These are phyloP conservation scores for Crambe crambe DNA, from an alignment of 37 sponge, comb jelly and placozoan species.

Conservation along the genomic window DNA sequence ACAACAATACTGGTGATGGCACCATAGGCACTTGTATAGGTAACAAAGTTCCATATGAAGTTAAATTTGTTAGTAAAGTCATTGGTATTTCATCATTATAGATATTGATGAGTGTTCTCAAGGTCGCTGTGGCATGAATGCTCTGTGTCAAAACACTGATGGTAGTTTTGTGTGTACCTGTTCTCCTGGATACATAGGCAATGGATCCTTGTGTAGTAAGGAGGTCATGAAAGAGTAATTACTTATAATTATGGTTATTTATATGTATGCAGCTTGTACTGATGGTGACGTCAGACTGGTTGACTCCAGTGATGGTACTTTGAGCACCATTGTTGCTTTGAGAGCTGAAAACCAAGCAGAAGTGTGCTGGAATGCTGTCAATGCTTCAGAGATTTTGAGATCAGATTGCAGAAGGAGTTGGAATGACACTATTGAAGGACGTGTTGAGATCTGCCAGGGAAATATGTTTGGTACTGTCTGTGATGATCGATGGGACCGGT, in stretches of 20 bases:
- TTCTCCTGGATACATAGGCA: constrained; percentile 26
- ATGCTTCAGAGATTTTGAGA: not conserved
- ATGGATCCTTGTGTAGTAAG: constrained; percentile 11
- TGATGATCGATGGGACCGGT: constrained; percentile 26
- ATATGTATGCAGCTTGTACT: constrained; percentile 7
- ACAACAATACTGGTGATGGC: constrained; percentile 27
- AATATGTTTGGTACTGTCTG: constrained; percentile 45
- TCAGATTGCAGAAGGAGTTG: not conserved
- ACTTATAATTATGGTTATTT: not conserved
- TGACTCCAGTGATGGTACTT: not conserved
- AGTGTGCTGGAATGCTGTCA: too few relatives aligned
- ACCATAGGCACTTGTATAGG: not conserved
- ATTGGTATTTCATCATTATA: too few relatives aligned
- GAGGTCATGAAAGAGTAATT: not conserved
- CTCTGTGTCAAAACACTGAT: constrained; percentile 23
- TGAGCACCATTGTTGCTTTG: not conserved
- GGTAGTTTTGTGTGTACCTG: constrained; percentile 64
- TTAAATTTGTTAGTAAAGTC: too few relatives aligned
- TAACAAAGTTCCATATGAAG: not conserved
- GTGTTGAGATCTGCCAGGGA: constrained; percentile 15
- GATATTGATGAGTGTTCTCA: constrained; percentile 48
- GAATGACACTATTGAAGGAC: constrained; percentile 16
- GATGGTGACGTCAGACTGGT: constrained; percentile 27
- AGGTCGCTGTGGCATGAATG: constrained; percentile 26
- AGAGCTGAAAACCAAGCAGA: not conserved